A percentile compares a stretch with the other conserved stretches of the same genome.
Conservation (phyloP, 2,113 vertebrate genomes). For the Scomber japonicus region DNA sequence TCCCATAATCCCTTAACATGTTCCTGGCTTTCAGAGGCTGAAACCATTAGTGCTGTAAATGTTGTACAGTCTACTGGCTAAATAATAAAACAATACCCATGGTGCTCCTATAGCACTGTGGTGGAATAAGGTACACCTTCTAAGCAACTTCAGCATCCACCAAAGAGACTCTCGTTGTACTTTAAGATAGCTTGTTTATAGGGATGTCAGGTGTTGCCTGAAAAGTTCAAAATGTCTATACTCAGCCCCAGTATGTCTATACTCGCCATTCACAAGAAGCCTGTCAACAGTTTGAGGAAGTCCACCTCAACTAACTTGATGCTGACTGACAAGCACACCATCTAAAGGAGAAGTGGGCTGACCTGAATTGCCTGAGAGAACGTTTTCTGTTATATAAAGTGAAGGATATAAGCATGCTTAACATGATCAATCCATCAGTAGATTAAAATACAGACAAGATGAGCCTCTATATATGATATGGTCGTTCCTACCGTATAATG, state of each 20-base stretch:
- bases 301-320: conserved; percentile 11
- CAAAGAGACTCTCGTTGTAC: neutral
- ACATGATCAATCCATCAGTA: neutral
- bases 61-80: conserved; percentile 16
- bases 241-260: neutral
- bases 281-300: conserved; percentile 23
- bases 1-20: conserved; percentile 34
- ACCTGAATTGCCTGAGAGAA: conserved; percentile 5
- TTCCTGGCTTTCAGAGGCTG: neutral
- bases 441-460: neutral
- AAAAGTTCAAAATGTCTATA: neutral
- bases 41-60: conserved; percentile 28
- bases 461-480: too few species aligned
- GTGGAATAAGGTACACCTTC: neutral
- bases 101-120: neutral
- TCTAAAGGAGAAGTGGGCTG: neutral
- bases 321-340: conserved; percentile 1
- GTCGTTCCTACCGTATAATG: too few species aligned
- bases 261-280: neutral
- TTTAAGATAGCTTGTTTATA: neutral
- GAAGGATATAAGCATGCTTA: conserved; percentile 5
- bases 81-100: conserved; percentile 9
- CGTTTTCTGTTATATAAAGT: neutral
- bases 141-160: neutral
- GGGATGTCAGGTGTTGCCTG: conserved; percentile 11